Evolutionary conservation across 1,140 invertebrate species (phyloP).

Genomic region (Orius insidiosus): DNA sequence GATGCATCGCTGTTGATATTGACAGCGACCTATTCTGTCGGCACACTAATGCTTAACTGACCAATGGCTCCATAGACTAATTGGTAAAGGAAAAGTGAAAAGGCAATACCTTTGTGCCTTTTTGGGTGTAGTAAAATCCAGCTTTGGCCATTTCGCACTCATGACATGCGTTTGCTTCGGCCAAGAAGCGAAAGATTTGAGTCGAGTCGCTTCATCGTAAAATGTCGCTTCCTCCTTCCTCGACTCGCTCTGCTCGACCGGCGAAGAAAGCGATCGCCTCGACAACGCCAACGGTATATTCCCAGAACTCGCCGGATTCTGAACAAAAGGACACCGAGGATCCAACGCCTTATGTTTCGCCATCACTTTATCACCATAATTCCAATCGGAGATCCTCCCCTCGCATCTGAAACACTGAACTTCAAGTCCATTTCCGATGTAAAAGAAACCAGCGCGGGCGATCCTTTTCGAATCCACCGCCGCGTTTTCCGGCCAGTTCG

Average conservation of each 20-base stretch:
- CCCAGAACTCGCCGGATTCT: constrained; percentile 39
- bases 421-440: constrained; percentile 42
- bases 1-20: too few species aligned
- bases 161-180: constrained; percentile 38
- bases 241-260: neutral
- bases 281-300: constrained; percentile 35
- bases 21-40: too few species aligned
- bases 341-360: constrained; percentile 27
- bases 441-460: constrained; percentile 69
- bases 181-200: constrained; percentile 45
- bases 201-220: constrained; percentile 29
- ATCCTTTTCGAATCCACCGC: constrained; percentile 42
- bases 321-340: constrained; percentile 54
- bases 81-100: too few species aligned
- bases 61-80: too few species aligned
- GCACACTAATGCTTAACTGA: too few species aligned
- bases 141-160: constrained; percentile 54
- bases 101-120: constrained; percentile 33
- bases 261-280: neutral
- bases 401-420: constrained; percentile 62
- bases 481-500: constrained; percentile 48
- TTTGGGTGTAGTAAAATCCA: constrained; percentile 60
- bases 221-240: neutral
- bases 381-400: constrained; percentile 51
- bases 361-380: constrained; percentile 50